Conservation (phyloP, 2,113 vertebrate species). For the Ramphastos sulfuratus region DNA sequence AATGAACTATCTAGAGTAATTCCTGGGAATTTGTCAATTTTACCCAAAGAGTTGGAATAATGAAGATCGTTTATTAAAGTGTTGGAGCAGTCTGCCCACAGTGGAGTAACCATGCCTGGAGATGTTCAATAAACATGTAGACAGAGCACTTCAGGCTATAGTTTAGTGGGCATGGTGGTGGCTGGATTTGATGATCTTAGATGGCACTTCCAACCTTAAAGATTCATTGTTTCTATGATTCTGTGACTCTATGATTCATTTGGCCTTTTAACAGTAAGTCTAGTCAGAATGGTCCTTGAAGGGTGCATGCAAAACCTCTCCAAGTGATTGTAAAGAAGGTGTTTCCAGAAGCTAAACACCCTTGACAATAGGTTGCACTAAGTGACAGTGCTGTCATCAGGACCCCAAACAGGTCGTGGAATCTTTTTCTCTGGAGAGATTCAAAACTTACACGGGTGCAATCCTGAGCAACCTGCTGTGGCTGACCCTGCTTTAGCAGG, state of each 20-base stretch:
- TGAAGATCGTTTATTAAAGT: neutral
- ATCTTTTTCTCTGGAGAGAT: too few relatives aligned
- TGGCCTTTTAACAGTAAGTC: neutral
- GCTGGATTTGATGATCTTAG: too few relatives aligned
- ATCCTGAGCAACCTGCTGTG: too few relatives aligned
- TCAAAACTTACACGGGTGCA: too few relatives aligned
- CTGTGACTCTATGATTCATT: neutral
- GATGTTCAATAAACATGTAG: too few relatives aligned
- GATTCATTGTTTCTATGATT: too few relatives aligned
- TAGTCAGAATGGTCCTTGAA: neutral
- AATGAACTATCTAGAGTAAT: neutral
- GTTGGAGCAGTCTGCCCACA: too few relatives aligned
- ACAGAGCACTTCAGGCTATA: too few relatives aligned
- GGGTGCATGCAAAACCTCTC: neutral
- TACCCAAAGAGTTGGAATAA: neutral
- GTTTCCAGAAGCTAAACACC: neutral
- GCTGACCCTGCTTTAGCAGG: too few relatives aligned
- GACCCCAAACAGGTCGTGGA: neutral
- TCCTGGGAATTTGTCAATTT: neutral
- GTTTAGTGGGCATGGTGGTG: too few relatives aligned
- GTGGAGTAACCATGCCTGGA: too few relatives aligned
- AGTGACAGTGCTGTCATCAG: neutral
- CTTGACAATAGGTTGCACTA: neutral
- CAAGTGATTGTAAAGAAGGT: neutral
- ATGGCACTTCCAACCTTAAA: too few relatives aligned